Evolutionary conservation across 2,797 vertebrate species (phyloP), one percentile per base, ranked within the genome.

Genomic region (Crocidura indochinensis): DNA sequence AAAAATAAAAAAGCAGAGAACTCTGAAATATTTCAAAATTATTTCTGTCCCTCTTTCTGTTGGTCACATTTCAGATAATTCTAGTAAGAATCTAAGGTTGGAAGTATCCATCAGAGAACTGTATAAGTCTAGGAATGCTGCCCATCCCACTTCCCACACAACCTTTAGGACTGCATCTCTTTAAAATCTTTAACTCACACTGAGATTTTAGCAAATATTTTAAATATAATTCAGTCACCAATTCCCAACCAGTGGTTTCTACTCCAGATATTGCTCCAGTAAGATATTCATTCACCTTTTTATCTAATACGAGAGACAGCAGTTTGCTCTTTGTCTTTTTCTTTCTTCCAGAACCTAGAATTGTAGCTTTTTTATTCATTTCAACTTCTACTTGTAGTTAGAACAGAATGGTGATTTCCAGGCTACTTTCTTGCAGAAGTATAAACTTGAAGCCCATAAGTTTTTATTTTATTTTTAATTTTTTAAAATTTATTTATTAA

Each of bases 31-130:
- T 68, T 88, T 24, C 62, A 56, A 31, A 80, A 53, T 20, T 12
- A 0, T n/a, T 47, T 19, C 38, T 1, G 49, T 46, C 56, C 38
- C 38, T 29, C 20, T 19, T 79, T 2, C 10, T 8, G 7, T 1
- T 46, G 64, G 31, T 53, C 51, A 24, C 56, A 79, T 74, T 60
- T 88, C n/a, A 22, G 17, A 19, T 26, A 79, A 49, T 89, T 24
- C 60, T 27, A 71, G 10, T 88, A 68, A 74, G 51, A n/a, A 67
- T 26, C 49, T 60, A 79, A 74, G 24, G 38, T 38, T 19, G 11
- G 5, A 51, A 38, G 56, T 84, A 49, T 78, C 68, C 38, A 38
- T 78, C 80, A 88, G 31, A 84, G 46, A 88, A 67, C 19, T 47
- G 4, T 67, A n/a, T 53, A 79, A 68, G 38, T 5, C 38, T 5